These are phyloP conservation scores for Cerastis rubricosa DNA, from an alignment of 2,888 invertebrate species.

Conservation along the genomic window DNA sequence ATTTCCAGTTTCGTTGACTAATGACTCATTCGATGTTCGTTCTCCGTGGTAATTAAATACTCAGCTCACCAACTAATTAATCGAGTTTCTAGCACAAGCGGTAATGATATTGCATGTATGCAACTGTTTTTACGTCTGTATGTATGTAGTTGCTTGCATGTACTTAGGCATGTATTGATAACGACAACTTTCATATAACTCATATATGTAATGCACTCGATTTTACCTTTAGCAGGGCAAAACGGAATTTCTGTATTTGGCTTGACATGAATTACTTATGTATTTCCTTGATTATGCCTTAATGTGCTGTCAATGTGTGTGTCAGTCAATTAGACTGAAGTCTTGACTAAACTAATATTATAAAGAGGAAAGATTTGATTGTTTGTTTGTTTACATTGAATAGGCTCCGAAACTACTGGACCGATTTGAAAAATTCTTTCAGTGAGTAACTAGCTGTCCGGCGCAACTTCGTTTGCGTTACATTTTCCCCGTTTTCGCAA, in stretches of 20 bases:
- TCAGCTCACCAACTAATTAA: constrained; percentile 35
- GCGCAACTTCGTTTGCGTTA: too few relatives aligned
- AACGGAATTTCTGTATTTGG: constrained; percentile 10
- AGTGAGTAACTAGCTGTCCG: too few relatives aligned
- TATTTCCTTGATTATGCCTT: neutral
- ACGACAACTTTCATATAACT: constrained; percentile 55
- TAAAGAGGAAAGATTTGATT: too few relatives aligned
- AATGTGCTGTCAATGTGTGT: neutral
- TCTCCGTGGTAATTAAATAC: constrained; percentile 48
- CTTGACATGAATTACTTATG: constrained; percentile 2
- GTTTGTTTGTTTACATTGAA: too few relatives aligned
- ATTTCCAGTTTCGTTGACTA: constrained; percentile 4
- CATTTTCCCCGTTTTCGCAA: too few relatives aligned
- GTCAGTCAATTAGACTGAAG: neutral
- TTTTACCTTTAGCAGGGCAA: constrained; percentile 22
- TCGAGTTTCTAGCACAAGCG: constrained; percentile 39
- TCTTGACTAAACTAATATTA: too few relatives aligned
- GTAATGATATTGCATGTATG: constrained; percentile 39
- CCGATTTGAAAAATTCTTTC: too few relatives aligned
- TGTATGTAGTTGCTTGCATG: constrained; percentile 26
- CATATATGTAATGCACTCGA: constrained; percentile 36
- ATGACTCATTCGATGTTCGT: constrained; percentile 13
- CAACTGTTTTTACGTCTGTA: constrained; percentile 16
- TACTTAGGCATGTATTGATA: constrained; percentile 36
- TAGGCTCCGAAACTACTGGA: too few relatives aligned